Evolutionary conservation across 2,113 vertebrate genomes (phyloP), one percentile per base, ranked within the genome.

Genomic region (Brachypteracias leptosomus): DNA sequence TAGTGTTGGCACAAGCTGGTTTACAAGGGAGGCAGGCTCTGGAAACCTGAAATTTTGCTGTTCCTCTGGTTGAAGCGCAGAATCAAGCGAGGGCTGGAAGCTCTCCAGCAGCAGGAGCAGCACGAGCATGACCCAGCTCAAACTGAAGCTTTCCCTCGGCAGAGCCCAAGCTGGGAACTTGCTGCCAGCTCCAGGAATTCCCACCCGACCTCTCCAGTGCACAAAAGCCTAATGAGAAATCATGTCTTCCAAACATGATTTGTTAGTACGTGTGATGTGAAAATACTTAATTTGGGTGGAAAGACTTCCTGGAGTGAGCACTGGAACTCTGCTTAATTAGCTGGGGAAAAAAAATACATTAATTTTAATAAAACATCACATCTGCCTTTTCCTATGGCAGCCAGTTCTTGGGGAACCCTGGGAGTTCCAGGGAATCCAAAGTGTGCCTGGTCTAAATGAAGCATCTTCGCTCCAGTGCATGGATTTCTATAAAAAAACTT

Each of bases 1-100:
- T 16, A 2, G 4, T 5, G 7, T 7, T n/a, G 40, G 6, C 29
- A 31, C 7, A 2, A 40, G 28, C 44, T 2, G 9, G 11, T 33
- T 29, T 28, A 9, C 7, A 7, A 16, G 36, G 25, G 57, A 31
- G 18, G 31, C 57, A 36, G 47, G 46, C 20, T 4, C 57, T 44
- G 38, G 46, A 25, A 29, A 31, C 10, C 42, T 12, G 42, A 42
- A 42, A 42, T 42, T 42, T 42, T 42, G 42, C 42, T n/a, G n/a
- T n/a, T 42, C 42, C 11, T 42, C 42, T 42, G 42, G 2, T 13
- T 11, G 25, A 31, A 46, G 7, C 7, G 6, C 1, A 3, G 36
- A 42, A 12, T 13, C 40, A 28, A 59, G 42, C 79, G 8, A 44
- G 79, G 40, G 54, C 54, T 21, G 79, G 10, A 16, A 33, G 52